Conservation (phyloP, 2,113 vertebrate genomes). For the Peromyscus californicus region DNA sequence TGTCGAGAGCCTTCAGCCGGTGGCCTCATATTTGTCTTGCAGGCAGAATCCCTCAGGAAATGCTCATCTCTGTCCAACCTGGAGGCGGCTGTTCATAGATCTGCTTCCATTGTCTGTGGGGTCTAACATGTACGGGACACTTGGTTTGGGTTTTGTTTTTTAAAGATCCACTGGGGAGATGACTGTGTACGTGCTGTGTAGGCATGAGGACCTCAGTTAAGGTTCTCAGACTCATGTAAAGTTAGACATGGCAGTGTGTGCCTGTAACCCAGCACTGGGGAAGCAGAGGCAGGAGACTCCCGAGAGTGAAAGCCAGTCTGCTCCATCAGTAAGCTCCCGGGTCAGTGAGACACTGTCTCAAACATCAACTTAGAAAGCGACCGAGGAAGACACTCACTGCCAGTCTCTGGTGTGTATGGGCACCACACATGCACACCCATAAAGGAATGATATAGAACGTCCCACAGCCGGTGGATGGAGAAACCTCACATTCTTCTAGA, state of each 20-base stretch:
- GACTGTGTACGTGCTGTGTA: not conserved
- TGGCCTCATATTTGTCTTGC: not conserved
- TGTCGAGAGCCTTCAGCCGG: not conserved
- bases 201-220: not conserved
- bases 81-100: not conserved
- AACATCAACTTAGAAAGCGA: not conserved
- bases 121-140: not conserved
- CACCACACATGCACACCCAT: not conserved
- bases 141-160: not conserved
- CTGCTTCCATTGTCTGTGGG: not conserved
- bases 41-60: not conserved
- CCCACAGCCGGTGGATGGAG: not conserved
- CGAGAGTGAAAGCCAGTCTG: not conserved
- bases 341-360: not conserved
- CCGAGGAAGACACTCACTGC: not conserved
- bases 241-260: not conserved
- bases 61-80: not conserved
- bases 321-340: not conserved
- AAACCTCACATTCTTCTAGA: not conserved
- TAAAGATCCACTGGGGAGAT: not conserved
- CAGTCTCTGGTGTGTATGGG: rapidly evolving
- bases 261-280: not conserved
- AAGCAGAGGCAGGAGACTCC: not conserved
- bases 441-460: not conserved
- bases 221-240: no score